These are phyloP conservation scores for Kradibia gibbosae DNA, from an alignment of 1,140 invertebrate genomes.

Conservation along the genomic window DNA sequence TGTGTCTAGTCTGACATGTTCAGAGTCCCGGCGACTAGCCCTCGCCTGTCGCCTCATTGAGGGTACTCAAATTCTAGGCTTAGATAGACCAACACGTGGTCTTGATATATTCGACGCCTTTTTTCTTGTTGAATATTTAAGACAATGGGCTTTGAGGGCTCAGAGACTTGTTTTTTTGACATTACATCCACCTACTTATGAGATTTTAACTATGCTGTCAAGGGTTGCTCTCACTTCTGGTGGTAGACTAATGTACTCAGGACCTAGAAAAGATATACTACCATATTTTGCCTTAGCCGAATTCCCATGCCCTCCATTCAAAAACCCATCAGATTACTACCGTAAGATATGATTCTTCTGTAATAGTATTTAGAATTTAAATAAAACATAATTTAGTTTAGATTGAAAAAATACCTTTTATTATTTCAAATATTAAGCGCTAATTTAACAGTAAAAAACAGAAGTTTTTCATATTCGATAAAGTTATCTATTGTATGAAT, in stretches of 20 bases:
- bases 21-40: slow-evolving; percentile 87
- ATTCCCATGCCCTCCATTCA: slow-evolving; percentile 95
- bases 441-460: no score
- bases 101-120: slow-evolving; percentile 98
- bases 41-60: slow-evolving; percentile 90
- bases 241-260: slow-evolving; percentile 92
- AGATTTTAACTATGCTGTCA: slow-evolving; percentile 95
- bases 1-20: slow-evolving; percentile 81
- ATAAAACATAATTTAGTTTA: no score
- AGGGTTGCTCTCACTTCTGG: slow-evolving; percentile 89
- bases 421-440: no score
- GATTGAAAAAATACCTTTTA: no score
- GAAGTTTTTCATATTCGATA: no score
- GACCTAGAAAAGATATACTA: slow-evolving; percentile 89
- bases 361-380: no score
- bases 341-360: slow-evolving; percentile 83
- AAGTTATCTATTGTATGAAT: no score
- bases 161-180: slow-evolving; percentile 90
- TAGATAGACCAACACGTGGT: slow-evolving; percentile 91
- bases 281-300: slow-evolving; percentile 94
- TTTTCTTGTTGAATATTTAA: slow-evolving; percentile 93
- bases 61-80: slow-evolving; percentile 85
- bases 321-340: slow-evolving; percentile 97
- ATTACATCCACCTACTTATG: slow-evolving; percentile 93
- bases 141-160: slow-evolving; percentile 91